phyloP scores from a whole-genome alignment of 92 coral and sea anemone species.

The Montipora capitata region DNA sequence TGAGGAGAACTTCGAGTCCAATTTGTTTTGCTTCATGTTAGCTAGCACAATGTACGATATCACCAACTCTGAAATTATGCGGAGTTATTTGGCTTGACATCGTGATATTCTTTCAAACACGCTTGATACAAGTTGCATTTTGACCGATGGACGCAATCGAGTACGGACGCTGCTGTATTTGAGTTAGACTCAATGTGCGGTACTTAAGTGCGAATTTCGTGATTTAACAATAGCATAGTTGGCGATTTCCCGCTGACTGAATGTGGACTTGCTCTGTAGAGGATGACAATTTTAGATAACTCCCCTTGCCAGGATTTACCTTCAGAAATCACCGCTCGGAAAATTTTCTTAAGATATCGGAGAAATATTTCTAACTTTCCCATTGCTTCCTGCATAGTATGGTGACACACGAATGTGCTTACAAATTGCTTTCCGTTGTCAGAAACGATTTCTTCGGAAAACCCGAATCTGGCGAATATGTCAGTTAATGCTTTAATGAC shows the following conservation, averaged over 20 bases:
- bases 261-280: constrained; percentile 74
- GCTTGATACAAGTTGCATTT: constrained; percentile 3
- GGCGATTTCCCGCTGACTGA: constrained; percentile 25
- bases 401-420: constrained; percentile 66
- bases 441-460: constrained; percentile 1
- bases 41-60: constrained; percentile 42
- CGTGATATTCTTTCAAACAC: background rate
- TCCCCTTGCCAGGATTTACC: constrained; percentile 57
- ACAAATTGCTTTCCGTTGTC: constrained; percentile 77
- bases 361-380: constrained; percentile 26
- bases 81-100: constrained; percentile 18
- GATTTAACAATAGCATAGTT: constrained; percentile 48
- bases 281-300: constrained; percentile 33
- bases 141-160: background rate
- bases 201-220: constrained; percentile 33
- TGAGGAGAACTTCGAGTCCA: constrained; percentile 10
- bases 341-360: constrained; percentile 55
- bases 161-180: background rate
- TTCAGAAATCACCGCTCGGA: constrained; percentile 27
- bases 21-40: constrained; percentile 26
- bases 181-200: background rate
- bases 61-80: constrained; percentile 49
- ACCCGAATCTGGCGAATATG: constrained; percentile 73
- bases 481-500: constrained; percentile 51
- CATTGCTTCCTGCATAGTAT: constrained; percentile 52